Percentiles rank a stretch among this genome's conserved stretches.
Evolutionary conservation across 2,888 invertebrate species (phyloP).

Genomic region (Copidosoma aretas): DNA sequence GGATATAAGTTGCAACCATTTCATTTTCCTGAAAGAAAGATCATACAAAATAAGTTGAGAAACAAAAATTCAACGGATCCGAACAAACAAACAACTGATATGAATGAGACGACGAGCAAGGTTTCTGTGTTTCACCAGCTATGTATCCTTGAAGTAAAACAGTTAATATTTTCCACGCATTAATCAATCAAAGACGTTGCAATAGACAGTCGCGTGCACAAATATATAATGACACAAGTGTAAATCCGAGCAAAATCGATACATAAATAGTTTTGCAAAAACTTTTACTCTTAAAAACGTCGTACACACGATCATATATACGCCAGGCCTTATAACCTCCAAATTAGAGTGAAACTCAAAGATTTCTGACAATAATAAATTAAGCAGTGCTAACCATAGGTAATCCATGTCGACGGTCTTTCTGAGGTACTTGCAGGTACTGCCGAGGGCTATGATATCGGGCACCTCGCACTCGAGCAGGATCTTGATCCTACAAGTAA

Average conservation of each 20-base stretch:
- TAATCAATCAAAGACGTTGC: too few relatives aligned
- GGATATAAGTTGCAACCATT: constrained; percentile 59
- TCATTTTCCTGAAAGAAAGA: constrained; percentile 57
- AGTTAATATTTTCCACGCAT: too few relatives aligned
- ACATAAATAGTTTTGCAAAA: too few relatives aligned
- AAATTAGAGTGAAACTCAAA: too few relatives aligned
- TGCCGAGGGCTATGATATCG: constrained; percentile 61
- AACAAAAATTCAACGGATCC: constrained; percentile 5
- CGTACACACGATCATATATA: too few relatives aligned
- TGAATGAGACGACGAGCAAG: not conserved
- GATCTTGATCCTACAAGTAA: constrained; percentile 62
- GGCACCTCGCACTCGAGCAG: constrained; percentile 61
- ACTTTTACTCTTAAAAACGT: too few relatives aligned
- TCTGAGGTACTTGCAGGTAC: constrained; percentile 60
- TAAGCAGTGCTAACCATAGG: constrained; percentile 55
- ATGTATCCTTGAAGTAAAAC: too few relatives aligned
- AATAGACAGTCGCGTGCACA: too few relatives aligned
- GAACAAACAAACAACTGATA: constrained; percentile 3
- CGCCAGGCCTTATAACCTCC: too few relatives aligned
- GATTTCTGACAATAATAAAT: too few relatives aligned
- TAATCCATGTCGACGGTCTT: constrained; percentile 61
- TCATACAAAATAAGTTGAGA: constrained; percentile 16
- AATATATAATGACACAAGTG: too few relatives aligned
- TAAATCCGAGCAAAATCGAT: too few relatives aligned
- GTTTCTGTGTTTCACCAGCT: not conserved